These are phyloP conservation scores for Thalassoma bifasciatum DNA, from an alignment of 2,113 vertebrate species.

Conservation along the genomic window DNA sequence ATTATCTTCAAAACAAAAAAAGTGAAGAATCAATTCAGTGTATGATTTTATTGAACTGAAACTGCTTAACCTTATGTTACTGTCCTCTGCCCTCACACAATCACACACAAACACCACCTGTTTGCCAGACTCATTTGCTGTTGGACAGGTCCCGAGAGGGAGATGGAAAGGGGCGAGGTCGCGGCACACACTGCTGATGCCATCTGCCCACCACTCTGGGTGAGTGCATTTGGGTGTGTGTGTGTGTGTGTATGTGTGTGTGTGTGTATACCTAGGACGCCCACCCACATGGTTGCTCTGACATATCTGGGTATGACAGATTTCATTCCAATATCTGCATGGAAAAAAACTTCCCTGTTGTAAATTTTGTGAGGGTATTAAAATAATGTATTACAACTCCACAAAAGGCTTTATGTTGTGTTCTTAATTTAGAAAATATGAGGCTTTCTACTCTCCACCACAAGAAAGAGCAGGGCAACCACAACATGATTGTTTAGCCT, in stretches of 20 bases:
- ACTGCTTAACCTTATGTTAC: slow-evolving; percentile 39
- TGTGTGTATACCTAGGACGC: not conserved
- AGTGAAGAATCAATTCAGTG: not conserved
- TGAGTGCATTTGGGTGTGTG: slow-evolving; percentile 16
- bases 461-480: not conserved
- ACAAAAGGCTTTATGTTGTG: not conserved
- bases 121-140: slow-evolving; percentile 51
- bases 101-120: slow-evolving; percentile 54
- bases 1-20: not conserved
- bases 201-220: slow-evolving; percentile 64
- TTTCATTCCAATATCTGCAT: slow-evolving; percentile 43
- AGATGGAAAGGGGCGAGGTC: slow-evolving; percentile 48
- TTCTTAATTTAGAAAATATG: not conserved
- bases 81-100: not conserved
- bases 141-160: slow-evolving; percentile 56
- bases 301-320: slow-evolving; percentile 47
- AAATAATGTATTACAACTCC: slow-evolving; percentile 28
- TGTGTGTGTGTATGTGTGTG: slow-evolving; percentile 25
- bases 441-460: not conserved
- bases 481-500: no score
- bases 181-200: slow-evolving; percentile 45
- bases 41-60: slow-evolving; percentile 18
- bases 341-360: slow-evolving; percentile 21
- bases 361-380: slow-evolving; percentile 34
- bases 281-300: slow-evolving; percentile 46